Conservation (phyloP, 2,888 invertebrate species). For the Amiota minor region DNA sequence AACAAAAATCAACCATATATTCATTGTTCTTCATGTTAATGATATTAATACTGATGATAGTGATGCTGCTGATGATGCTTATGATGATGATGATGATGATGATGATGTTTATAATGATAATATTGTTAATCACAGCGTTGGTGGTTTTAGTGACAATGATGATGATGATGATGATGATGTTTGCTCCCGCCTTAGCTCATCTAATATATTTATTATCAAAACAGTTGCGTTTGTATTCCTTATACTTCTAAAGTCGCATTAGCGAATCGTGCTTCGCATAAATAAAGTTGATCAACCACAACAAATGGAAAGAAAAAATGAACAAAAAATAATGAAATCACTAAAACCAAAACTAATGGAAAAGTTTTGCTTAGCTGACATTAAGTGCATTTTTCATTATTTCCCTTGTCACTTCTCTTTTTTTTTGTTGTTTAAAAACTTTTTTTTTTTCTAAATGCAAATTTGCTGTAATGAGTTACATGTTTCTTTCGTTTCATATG, state of each 20-base stretch:
- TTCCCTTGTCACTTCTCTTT: background rate
- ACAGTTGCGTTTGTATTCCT: background rate
- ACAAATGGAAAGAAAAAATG: slow-evolving; percentile 1
- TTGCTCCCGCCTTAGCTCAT: background rate
- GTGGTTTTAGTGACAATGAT: background rate
- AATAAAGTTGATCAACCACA: slow-evolving; percentile 13
- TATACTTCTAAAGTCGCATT: slow-evolving; percentile 11
- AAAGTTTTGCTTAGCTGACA: slow-evolving; percentile 53
- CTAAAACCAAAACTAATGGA: slow-evolving; percentile 54
- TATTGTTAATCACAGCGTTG: background rate
- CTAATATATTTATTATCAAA: background rate
- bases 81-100: background rate
- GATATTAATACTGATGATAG: background rate
- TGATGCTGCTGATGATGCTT: background rate
- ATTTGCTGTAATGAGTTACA: slow-evolving; percentile 61
- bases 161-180: background rate
- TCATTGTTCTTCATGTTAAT: background rate
- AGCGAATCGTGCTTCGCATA: slow-evolving; percentile 43
- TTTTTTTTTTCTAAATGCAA: slow-evolving; percentile 58
- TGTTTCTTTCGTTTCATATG: slow-evolving; percentile 1
- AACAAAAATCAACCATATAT: slow-evolving; percentile 1
- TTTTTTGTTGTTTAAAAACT: slow-evolving; percentile 9
- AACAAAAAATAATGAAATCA: background rate
- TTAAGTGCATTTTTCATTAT: slow-evolving; percentile 59
- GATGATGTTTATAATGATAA: background rate